phyloP scores from a whole-genome alignment of 2,113 vertebrate species.

The Sceloporus undulatus region DNA sequence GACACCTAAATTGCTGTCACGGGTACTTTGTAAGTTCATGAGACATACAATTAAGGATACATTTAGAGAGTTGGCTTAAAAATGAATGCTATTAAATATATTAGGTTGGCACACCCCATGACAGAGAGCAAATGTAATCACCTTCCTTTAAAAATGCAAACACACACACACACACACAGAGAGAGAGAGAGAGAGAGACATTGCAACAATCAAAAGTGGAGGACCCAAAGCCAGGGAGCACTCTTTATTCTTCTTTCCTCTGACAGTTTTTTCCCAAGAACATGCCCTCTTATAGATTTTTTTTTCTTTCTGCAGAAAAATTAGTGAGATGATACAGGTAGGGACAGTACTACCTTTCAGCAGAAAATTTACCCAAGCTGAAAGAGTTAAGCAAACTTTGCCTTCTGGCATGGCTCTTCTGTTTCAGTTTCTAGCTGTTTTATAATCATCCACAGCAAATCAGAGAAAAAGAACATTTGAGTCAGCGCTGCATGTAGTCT shows the following conservation, averaged over 20 bases:
- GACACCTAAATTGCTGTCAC: neutral
- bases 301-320: neutral
- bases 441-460: neutral
- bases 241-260: neutral
- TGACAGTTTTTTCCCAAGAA: neutral
- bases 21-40: neutral
- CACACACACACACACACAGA: neutral
- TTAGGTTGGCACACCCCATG: neutral
- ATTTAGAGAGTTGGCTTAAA: neutral
- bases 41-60: neutral
- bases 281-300: neutral
- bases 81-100: neutral
- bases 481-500: neutral
- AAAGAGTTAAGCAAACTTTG: neutral
- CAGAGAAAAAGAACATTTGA: neutral
- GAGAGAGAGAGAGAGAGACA: no score
- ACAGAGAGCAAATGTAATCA: neutral
- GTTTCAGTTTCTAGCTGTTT: neutral
- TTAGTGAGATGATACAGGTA: neutral
- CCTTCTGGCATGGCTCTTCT: constrained; percentile 1
- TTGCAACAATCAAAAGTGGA: neutral
- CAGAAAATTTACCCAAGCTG: neutral
- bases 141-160: neutral
- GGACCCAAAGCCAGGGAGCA: neutral
- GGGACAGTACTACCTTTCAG: neutral